phyloP scores from a whole-genome alignment of 35 echinoderm and acorn worm genomes.

The Eucidaris tribuloides region DNA sequence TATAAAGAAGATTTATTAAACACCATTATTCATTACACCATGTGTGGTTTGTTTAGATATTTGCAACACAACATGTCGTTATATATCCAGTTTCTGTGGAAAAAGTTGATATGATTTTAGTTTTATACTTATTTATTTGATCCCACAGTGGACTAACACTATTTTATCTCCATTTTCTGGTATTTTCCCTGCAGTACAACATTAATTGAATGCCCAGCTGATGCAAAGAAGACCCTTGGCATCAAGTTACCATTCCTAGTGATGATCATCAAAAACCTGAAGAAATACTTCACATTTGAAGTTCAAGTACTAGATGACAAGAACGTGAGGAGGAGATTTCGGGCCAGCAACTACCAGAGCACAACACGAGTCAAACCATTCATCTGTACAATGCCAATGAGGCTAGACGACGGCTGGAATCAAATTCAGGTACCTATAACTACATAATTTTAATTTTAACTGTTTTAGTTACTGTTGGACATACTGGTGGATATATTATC shows the following conservation, averaged over 20 bases:
- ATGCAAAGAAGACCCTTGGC: conserved; percentile 78
- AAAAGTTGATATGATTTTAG: too few species aligned
- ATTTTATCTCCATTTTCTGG: too few species aligned
- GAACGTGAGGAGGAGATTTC: conserved; percentile 91
- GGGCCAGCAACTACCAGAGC: conserved; percentile 99
- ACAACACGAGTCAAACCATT: conserved; percentile 98
- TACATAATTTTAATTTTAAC: not conserved
- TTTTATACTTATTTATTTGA: too few species aligned
- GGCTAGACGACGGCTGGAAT: conserved; percentile 98
- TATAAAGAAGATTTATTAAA: too few species aligned
- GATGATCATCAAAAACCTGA: conserved; percentile 99
- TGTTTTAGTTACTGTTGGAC: too few species aligned
- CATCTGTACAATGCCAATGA: conserved; percentile 99
- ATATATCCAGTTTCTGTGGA: too few species aligned
- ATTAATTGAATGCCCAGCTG: conserved; percentile 81
- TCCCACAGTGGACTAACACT: too few species aligned
- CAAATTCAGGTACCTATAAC: conserved; percentile 96
- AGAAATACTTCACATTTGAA: conserved; percentile 99
- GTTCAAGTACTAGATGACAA: conserved; percentile 99
- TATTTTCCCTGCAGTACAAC: conserved; percentile 76
- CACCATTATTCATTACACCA: too few species aligned
- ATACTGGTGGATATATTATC: too few species aligned
- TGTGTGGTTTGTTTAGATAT: too few species aligned
- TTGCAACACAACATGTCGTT: too few species aligned
- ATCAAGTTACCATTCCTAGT: conserved; percentile 97